phyloP scores from a whole-genome alignment of 1,140 invertebrate genomes.

The Philotrypesis tridentata region DNA sequence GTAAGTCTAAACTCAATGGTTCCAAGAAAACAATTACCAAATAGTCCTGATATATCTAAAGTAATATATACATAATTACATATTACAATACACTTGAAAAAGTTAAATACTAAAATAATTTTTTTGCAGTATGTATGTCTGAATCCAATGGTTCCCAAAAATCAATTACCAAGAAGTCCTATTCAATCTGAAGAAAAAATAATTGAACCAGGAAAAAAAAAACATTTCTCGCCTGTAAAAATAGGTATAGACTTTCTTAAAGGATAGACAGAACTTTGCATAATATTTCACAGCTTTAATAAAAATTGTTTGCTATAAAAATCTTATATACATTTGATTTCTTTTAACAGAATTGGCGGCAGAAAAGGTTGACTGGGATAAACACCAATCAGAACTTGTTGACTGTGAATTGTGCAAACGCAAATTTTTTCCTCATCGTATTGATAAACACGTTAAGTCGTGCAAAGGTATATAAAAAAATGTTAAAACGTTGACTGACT shows the following conservation, averaged over 20 bases:
- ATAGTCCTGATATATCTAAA: too few relatives aligned
- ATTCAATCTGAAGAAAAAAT: background rate
- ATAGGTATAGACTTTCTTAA: conserved; percentile 30
- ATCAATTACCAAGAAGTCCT: conserved; percentile 56
- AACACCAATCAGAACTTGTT: conserved; percentile 54
- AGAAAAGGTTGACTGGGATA: conserved; percentile 56
- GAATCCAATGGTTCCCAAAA: conserved; percentile 60
- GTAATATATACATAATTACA: too few relatives aligned
- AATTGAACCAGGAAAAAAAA: conserved; percentile 1
- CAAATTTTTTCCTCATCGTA: conserved; percentile 57
- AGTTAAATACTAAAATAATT: background rate
- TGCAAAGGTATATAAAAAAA: conserved; percentile 54
- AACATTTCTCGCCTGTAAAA: conserved; percentile 46
- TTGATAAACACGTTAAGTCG: conserved; percentile 54
- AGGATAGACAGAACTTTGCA: too few relatives aligned
- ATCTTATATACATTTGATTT: conserved; percentile 30
- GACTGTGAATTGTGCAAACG: conserved; percentile 57
- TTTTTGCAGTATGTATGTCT: conserved; percentile 38
- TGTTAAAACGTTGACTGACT: background rate
- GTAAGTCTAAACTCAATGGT: background rate
- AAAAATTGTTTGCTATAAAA: background rate
- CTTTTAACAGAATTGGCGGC: conserved; percentile 51
- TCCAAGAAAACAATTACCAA: too few relatives aligned
- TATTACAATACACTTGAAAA: too few relatives aligned
- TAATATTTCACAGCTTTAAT: conserved; percentile 21